Conservation (phyloP, 92 coral and sea anemone species). For the Blastomussa wellsi region DNA sequence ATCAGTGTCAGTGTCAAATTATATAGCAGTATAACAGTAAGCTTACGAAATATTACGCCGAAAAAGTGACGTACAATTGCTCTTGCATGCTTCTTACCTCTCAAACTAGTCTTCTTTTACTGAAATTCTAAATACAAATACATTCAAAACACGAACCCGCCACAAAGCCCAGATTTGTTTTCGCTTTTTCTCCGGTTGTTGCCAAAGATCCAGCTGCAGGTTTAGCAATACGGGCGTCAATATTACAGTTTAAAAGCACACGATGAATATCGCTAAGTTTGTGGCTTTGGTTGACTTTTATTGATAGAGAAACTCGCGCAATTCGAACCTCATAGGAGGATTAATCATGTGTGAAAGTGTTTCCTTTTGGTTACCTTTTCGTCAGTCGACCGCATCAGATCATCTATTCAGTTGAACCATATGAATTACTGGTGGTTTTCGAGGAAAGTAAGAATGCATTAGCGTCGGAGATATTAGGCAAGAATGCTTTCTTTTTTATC, state of each 20-base stretch:
- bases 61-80: background rate
- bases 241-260: background rate
- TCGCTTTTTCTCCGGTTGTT: background rate
- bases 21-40: background rate
- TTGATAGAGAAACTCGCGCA: background rate
- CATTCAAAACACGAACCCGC: background rate
- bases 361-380: background rate
- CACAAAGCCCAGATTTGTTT: background rate
- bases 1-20: background rate
- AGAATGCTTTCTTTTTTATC: background rate
- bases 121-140: background rate
- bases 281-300: background rate
- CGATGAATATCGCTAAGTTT: background rate
- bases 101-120: background rate
- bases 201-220: background rate
- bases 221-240: background rate
- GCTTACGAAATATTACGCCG: background rate
- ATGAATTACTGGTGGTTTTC: background rate
- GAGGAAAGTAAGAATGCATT: background rate
- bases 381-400: background rate
- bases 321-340: background rate
- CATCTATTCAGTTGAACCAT: slow-evolving; percentile 16
- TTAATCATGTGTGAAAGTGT: background rate
- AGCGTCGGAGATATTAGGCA: slow-evolving; percentile 1
- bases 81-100: background rate